These are phyloP conservation scores for Pseudanteris insignis DNA, from an alignment of 2,888 invertebrate genomes.

Conservation along the genomic window DNA sequence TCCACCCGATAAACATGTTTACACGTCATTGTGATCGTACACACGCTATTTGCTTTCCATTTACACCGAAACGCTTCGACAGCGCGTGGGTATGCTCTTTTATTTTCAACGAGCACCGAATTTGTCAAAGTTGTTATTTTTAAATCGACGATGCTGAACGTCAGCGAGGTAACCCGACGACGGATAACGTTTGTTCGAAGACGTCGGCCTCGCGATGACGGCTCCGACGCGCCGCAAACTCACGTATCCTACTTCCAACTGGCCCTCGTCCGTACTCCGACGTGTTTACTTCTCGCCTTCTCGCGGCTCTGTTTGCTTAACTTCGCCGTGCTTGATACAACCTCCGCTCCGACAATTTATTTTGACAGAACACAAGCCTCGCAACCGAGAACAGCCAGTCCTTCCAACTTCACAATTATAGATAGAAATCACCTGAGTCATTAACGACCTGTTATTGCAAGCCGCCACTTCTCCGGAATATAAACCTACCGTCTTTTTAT, in stretches of 20 bases:
- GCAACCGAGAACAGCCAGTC: slow-evolving; percentile 28
- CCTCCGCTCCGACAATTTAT: slow-evolving; percentile 40
- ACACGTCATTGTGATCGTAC: slow-evolving; percentile 18
- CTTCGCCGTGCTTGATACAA: slow-evolving; percentile 38
- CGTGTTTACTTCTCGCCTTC: slow-evolving; percentile 34
- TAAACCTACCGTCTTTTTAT: slow-evolving; percentile 25
- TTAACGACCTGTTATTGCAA: slow-evolving; percentile 48
- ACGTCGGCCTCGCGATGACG: slow-evolving; percentile 32
- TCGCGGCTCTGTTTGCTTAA: slow-evolving; percentile 34
- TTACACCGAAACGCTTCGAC: slow-evolving; percentile 17
- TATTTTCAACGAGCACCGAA: slow-evolving; percentile 7
- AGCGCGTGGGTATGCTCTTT: slow-evolving; percentile 1
- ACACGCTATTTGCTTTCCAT: slow-evolving; percentile 19
- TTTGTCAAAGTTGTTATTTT: slow-evolving; percentile 35
- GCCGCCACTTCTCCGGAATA: slow-evolving; percentile 33
- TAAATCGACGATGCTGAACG: slow-evolving; percentile 12
- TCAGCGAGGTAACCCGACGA: slow-evolving; percentile 14
- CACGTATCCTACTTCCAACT: slow-evolving; percentile 24
- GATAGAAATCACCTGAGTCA: slow-evolving; percentile 49
- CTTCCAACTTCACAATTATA: slow-evolving; percentile 30
- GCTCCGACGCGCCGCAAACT: slow-evolving; percentile 31
- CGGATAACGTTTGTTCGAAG: slow-evolving; percentile 21
- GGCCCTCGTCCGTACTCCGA: slow-evolving; percentile 26
- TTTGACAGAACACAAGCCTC: slow-evolving; percentile 39
- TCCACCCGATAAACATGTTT: slow-evolving; percentile 23